phyloP scores from a whole-genome alignment of 1,140 invertebrate genomes.

The Muscidifurax raptorellus region DNA sequence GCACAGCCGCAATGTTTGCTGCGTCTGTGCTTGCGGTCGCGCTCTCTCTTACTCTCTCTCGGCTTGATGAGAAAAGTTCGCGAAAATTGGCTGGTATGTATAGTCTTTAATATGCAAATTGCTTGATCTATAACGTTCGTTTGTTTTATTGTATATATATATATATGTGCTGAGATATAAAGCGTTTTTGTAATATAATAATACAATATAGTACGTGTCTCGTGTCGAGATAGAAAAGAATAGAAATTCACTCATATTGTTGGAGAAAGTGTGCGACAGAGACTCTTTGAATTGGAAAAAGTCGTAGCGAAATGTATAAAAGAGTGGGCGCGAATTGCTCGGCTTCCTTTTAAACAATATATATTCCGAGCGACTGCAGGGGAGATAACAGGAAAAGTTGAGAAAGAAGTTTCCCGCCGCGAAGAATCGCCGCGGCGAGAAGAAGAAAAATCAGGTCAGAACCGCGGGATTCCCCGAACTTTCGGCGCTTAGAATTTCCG shows the following conservation, averaged over 20 bases:
- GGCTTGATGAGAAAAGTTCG: neutral
- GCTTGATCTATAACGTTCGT: no score
- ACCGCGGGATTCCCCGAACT: slow-evolving; percentile 13
- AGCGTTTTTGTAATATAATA: neutral
- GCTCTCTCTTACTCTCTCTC: neutral
- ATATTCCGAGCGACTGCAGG: neutral
- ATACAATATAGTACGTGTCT: no score
- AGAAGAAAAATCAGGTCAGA: slow-evolving; percentile 33
- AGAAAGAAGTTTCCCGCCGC: neutral
- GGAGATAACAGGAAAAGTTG: neutral
- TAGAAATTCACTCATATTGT: neutral
- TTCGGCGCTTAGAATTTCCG: slow-evolving; percentile 23
- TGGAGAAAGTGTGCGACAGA: neutral
- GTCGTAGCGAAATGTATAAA: no score
- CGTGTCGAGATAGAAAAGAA: no score
- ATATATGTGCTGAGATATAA: no score
- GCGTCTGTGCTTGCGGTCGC: neutral
- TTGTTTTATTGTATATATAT: neutral
- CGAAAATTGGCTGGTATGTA: no score
- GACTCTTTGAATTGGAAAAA: neutral
- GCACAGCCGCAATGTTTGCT: neutral
- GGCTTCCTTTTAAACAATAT: neutral
- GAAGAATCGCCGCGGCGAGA: neutral
- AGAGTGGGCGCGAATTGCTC: neutral
- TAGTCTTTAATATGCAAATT: neutral